Conservation (phyloP, 1,140 invertebrate genomes). For the Nasonia longicornis region DNA sequence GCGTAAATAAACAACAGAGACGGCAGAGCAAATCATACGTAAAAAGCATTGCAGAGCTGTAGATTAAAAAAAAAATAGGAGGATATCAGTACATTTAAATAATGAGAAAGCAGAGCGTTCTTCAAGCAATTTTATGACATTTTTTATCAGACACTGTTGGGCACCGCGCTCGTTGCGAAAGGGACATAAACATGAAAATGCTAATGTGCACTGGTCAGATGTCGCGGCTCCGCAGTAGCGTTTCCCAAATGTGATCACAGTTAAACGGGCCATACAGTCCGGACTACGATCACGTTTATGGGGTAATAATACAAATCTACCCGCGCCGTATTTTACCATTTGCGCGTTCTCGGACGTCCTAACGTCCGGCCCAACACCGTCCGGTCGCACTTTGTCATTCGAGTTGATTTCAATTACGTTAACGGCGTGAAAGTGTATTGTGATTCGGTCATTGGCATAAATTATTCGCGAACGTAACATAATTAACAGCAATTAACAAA, state of each 20-base stretch:
- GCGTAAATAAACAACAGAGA: background rate
- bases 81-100: too few species aligned
- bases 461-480: too few species aligned
- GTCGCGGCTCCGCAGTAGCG: background rate
- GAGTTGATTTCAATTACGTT: constrained; percentile 5
- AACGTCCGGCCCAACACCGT: background rate
- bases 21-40: background rate
- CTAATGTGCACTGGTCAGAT: background rate
- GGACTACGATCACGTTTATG: constrained; percentile 17
- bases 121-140: background rate
- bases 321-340: constrained; percentile 25
- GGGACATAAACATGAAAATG: background rate
- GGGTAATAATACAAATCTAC: constrained; percentile 30
- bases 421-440: background rate
- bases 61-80: too few species aligned
- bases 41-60: background rate
- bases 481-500: too few species aligned
- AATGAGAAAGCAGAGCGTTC: too few species aligned
- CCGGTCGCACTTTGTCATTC: background rate
- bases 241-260: background rate
- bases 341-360: background rate
- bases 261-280: background rate
- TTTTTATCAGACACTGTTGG: too few species aligned
- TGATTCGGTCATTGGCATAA: too few species aligned
- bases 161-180: background rate